These are phyloP conservation scores for Lasioglossum pauxillum DNA, from an alignment of 2,888 invertebrate species.

Conservation along the genomic window DNA sequence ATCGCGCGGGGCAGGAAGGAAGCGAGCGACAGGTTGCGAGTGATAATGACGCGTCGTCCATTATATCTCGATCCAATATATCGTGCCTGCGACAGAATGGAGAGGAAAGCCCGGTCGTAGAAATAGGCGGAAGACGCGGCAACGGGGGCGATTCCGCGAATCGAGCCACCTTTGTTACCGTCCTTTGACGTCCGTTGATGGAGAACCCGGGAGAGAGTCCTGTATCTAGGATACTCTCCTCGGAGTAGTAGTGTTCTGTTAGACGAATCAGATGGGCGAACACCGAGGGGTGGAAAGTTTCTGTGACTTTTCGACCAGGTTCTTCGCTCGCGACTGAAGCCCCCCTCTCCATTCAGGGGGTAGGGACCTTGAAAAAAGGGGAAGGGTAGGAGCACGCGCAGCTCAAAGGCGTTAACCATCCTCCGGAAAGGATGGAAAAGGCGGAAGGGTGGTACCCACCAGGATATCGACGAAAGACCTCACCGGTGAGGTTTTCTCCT, in stretches of 20 bases:
- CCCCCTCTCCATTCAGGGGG: not conserved
- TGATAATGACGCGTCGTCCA: slow-evolving; percentile 68
- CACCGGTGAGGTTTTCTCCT: slow-evolving; percentile 55
- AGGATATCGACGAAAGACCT: slow-evolving; percentile 69
- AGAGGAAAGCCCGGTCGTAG: slow-evolving; percentile 13
- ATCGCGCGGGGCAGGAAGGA: slow-evolving; percentile 48
- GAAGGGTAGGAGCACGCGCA: slow-evolving; percentile 60
- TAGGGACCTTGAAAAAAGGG: slow-evolving; percentile 47
- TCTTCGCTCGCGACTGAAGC: not conserved
- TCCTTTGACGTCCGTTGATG: slow-evolving; percentile 71
- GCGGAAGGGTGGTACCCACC: slow-evolving; percentile 39
- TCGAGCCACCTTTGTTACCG: slow-evolving; percentile 72
- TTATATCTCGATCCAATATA: slow-evolving; percentile 69
- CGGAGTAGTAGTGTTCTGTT: slow-evolving; percentile 30
- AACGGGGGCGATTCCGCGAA: slow-evolving; percentile 42
- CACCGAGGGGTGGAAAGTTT: slow-evolving; percentile 2
- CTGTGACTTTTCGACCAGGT: slow-evolving; percentile 31
- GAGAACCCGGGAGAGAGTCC: slow-evolving; percentile 7
- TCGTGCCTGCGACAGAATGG: slow-evolving; percentile 35
- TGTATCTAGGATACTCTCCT: slow-evolving; percentile 6
- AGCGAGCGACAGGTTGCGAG: slow-evolving; percentile 47
- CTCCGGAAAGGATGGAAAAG: slow-evolving; percentile 37
- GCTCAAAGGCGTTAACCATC: slow-evolving; percentile 69
- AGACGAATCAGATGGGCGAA: slow-evolving; percentile 9
- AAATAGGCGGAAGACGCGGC: slow-evolving; percentile 24